phyloP scores from a whole-genome alignment of 2,797 vertebrate species.

The Enteromius argenteus region DNA sequence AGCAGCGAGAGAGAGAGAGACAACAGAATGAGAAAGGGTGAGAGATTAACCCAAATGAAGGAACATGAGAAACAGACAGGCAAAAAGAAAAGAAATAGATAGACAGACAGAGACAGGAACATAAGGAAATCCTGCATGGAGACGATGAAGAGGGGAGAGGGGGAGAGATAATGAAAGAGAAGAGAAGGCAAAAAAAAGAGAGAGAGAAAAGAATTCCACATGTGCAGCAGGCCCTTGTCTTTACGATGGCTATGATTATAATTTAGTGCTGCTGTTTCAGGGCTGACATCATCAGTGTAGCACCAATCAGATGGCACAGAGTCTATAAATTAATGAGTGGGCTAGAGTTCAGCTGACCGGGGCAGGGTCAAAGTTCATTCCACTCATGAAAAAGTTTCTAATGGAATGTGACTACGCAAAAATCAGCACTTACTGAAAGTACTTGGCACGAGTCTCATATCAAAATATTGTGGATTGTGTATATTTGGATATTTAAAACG shows the following conservation, averaged over 20 bases:
- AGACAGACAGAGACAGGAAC: conserved; percentile 39
- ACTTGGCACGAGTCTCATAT: neutral
- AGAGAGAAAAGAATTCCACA: conserved; percentile 58
- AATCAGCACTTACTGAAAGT: conserved; percentile 4
- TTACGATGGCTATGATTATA: conserved; percentile 73
- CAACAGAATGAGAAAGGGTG: conserved; percentile 23
- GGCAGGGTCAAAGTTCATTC: conserved; percentile 58
- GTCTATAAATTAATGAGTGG: conserved; percentile 63
- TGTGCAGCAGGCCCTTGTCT: conserved; percentile 62
- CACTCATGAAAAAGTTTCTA: conserved; percentile 50
- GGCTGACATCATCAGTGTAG: conserved; percentile 71
- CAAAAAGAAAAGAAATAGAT: conserved; percentile 31
- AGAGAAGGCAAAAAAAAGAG: conserved; percentile 40
- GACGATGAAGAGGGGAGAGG: conserved; percentile 39
- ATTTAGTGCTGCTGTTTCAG: conserved; percentile 74
- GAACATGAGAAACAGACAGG: conserved; percentile 46
- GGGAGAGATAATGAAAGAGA: conserved; percentile 50
- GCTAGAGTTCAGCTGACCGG: conserved; percentile 57
- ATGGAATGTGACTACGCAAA: conserved; percentile 58
- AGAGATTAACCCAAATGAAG: conserved; percentile 30
- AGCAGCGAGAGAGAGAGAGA: conserved; percentile 64
- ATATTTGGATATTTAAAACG: neutral
- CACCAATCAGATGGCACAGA: conserved; percentile 67
- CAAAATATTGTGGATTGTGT: neutral
- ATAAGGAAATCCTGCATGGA: conserved; percentile 47